Conservation (phyloP, 2,797 vertebrate genomes). For the Petrocephalus sullivani region DNA sequence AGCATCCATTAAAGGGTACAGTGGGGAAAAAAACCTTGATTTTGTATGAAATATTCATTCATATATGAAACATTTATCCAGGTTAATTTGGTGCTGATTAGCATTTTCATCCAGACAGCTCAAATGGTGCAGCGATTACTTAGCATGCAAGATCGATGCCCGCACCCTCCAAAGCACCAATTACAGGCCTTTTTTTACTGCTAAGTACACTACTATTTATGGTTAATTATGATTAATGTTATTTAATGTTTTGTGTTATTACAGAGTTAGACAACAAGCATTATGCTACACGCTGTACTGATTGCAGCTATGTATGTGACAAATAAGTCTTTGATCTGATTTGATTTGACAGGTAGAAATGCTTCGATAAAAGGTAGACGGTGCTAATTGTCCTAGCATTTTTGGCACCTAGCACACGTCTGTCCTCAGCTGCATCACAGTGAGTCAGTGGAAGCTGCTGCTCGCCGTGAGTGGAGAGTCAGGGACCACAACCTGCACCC, state of each 20-base stretch:
- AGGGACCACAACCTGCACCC: not conserved
- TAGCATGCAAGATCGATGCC: not conserved
- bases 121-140: not conserved
- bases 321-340: not conserved
- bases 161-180: not conserved
- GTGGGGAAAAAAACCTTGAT: not conserved
- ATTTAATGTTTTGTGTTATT: not conserved
- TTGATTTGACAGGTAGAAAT: not conserved
- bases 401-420: not conserved
- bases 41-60: constrained; percentile 8
- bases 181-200: not conserved
- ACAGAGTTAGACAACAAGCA: not conserved
- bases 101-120: not conserved
- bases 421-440: not conserved
- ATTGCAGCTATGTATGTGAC: not conserved
- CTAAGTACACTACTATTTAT: not conserved
- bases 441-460: not conserved
- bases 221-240: not conserved
- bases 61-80: not conserved
- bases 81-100: not conserved
- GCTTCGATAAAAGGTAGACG: not conserved
- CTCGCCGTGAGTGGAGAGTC: not conserved
- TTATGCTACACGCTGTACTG: not conserved
- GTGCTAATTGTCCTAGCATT: not conserved
- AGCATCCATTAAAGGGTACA: not conserved